Conservation (phyloP, 2,797 vertebrate species). For the Tragopan temminckii region DNA sequence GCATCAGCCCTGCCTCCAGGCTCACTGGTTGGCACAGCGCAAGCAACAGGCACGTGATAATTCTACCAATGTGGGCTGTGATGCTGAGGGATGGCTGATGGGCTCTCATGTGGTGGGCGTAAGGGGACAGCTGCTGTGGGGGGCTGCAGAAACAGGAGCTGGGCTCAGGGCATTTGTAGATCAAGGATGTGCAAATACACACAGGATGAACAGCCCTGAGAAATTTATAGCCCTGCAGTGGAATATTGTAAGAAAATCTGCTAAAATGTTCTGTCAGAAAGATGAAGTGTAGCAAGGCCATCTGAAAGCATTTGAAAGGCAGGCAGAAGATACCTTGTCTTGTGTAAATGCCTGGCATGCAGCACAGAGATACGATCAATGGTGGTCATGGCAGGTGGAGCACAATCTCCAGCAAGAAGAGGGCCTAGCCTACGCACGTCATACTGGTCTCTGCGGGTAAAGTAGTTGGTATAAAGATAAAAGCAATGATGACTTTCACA, state of each 20-base stretch:
- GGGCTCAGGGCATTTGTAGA: background rate
- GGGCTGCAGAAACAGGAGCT: background rate
- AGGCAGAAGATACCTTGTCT: background rate
- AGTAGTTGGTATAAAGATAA: background rate
- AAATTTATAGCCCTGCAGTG: background rate
- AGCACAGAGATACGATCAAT: background rate
- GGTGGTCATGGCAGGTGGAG: background rate
- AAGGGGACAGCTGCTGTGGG: fast-evolving
- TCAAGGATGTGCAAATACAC: background rate
- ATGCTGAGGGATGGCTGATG: fast-evolving
- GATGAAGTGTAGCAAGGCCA: background rate
- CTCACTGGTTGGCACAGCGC: fast-evolving
- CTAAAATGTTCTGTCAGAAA: background rate
- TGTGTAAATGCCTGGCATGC: background rate
- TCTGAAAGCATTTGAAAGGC: background rate
- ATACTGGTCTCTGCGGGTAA: background rate
- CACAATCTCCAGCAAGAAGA: background rate
- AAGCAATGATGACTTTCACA: background rate
- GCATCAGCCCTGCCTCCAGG: background rate
- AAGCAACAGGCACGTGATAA: background rate
- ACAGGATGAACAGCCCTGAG: background rate
- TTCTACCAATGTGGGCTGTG: fast-evolving
- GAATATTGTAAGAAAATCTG: background rate
- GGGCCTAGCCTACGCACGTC: background rate
- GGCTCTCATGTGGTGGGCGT: fast-evolving